phyloP scores from a whole-genome alignment of 2,888 invertebrate genomes.

The Philereme transversata region DNA sequence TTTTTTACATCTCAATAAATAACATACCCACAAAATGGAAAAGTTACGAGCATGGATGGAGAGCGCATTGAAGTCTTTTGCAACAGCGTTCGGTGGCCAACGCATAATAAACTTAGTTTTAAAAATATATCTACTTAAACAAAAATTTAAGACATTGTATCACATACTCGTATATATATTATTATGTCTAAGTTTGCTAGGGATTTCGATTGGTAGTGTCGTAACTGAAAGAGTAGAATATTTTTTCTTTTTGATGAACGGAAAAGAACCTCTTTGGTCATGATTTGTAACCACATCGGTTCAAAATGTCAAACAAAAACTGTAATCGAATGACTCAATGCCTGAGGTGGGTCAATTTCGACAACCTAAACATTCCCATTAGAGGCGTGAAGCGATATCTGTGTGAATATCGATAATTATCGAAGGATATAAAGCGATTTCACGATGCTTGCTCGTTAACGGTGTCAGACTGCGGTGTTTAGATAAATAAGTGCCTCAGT shows the following conservation, averaged over 20 bases:
- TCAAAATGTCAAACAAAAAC: slow-evolving; percentile 6
- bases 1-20: too few relatives aligned
- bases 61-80: slow-evolving; percentile 14
- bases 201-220: too few relatives aligned
- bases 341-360: slow-evolving; percentile 12
- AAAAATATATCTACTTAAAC: too few relatives aligned
- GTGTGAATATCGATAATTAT: slow-evolving; percentile 42
- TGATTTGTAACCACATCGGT: background rate
- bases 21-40: too few relatives aligned
- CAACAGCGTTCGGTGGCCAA: background rate
- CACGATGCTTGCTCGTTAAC: slow-evolving; percentile 32
- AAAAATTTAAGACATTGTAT: too few relatives aligned
- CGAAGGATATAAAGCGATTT: slow-evolving; percentile 38
- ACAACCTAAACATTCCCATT: slow-evolving; percentile 23
- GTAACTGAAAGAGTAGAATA: too few relatives aligned
- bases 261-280: too few relatives aligned
- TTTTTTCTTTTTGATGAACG: too few relatives aligned
- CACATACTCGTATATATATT: too few relatives aligned
- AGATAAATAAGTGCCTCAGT: slow-evolving; percentile 18
- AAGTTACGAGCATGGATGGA: background rate
- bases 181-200: too few relatives aligned
- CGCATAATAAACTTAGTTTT: background rate
- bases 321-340: background rate
- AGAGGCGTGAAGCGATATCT: slow-evolving; percentile 38
- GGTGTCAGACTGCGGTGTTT: slow-evolving; percentile 12